A percentile compares a stretch with the other conserved stretches of the same genome.
Evolutionary conservation across 2,888 invertebrate genomes (phyloP).

Genomic region (Acleris emargana): DNA sequence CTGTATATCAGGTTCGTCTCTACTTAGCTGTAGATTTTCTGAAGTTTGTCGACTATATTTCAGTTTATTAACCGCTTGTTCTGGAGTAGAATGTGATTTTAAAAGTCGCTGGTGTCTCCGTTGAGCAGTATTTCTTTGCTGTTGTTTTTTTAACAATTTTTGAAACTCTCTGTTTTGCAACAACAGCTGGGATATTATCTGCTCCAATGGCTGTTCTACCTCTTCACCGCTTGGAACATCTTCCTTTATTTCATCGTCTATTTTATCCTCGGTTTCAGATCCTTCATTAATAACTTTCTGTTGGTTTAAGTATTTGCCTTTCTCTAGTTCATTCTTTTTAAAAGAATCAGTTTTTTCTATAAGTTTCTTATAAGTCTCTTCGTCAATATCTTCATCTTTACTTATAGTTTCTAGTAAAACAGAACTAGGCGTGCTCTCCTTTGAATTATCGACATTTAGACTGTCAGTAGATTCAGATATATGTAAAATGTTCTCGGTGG

Average conservation of each 20-base stretch:
- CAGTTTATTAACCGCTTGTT: conserved; percentile 70
- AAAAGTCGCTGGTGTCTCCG: conserved; percentile 81
- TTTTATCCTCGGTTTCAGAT: conserved; percentile 69
- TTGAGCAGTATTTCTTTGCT: conserved; percentile 81
- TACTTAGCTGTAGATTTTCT: conserved; percentile 58
- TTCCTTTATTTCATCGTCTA: conserved; percentile 50
- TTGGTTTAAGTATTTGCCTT: conserved; percentile 76
- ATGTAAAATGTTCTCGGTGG: conserved; percentile 84
- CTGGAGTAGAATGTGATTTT: conserved; percentile 79
- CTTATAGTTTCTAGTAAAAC: conserved; percentile 59
- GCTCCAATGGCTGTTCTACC: conserved; percentile 85
- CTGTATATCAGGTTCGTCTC: conserved; percentile 45
- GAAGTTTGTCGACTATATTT: conserved; percentile 69
- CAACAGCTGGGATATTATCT: conserved; percentile 91
- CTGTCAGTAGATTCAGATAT: conserved; percentile 87
- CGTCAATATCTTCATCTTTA: conserved; percentile 76
- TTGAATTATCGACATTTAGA: conserved; percentile 71
- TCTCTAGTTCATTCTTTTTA: conserved; percentile 80
- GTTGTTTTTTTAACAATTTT: conserved; percentile 89
- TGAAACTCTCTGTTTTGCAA: conserved; percentile 93
- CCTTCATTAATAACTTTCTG: conserved; percentile 78
- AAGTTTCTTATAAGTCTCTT: conserved; percentile 76
- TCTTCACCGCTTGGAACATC: conserved; percentile 64
- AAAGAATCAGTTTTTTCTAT: conserved; percentile 82
- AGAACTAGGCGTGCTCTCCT: conserved; percentile 48